A percentile compares a stretch with the other conserved stretches of the same genome.
These are phyloP conservation scores for Phylloscopus whistleri DNA, from an alignment of 2,113 vertebrate species.

Conservation along the genomic window DNA sequence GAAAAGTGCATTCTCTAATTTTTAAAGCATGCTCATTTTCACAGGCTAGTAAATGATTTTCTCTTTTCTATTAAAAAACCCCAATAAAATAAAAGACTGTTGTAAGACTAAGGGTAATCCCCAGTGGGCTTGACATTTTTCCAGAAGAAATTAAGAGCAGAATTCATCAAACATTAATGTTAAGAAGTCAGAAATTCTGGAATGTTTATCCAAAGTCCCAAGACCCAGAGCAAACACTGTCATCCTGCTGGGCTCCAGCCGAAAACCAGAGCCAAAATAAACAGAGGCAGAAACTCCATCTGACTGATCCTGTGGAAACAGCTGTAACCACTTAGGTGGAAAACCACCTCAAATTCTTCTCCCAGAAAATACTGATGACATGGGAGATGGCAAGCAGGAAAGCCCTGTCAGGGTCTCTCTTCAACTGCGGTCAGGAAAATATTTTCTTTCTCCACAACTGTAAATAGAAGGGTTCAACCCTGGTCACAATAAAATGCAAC, in stretches of 20 bases:
- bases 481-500: constrained; percentile 60
- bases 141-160: constrained; percentile 79
- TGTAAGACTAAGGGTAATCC: constrained; percentile 57
- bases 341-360: constrained; percentile 84
- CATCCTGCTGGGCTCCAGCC: constrained; percentile 80
- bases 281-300: constrained; percentile 85
- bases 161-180: constrained; percentile 81
- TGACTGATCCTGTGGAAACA: constrained; percentile 88
- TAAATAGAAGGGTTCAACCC: constrained; percentile 66
- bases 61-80: background rate
- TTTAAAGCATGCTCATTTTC: constrained; percentile 39
- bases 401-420: constrained; percentile 74
- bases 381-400: constrained; percentile 79
- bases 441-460: constrained; percentile 75
- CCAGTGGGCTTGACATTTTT: constrained; percentile 71
- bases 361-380: constrained; percentile 81
- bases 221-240: constrained; percentile 75
- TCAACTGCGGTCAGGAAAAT: constrained; percentile 75
- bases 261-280: constrained; percentile 83
- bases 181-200: constrained; percentile 82
- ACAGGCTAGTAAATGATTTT: constrained; percentile 11
- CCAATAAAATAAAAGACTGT: background rate
- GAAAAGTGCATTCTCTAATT: constrained; percentile 1
- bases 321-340: constrained; percentile 91
- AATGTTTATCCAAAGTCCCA: constrained; percentile 85